Conservation (phyloP, 1,140 invertebrate genomes). For the Tetragonula clypearis region DNA sequence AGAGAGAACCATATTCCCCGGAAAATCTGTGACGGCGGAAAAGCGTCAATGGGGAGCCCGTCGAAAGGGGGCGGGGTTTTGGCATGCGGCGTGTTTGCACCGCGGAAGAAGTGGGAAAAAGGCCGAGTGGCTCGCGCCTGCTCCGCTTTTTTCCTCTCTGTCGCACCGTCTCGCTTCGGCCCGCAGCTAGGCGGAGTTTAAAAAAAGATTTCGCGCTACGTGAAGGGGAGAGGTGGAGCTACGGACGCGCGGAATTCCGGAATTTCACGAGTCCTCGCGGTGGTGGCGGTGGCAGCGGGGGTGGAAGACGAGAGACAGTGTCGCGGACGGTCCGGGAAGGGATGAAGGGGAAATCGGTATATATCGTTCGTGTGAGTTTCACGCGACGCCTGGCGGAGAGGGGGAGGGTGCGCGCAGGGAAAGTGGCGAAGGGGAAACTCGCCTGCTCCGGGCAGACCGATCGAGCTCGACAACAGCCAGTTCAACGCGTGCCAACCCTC, state of each 20-base stretch:
- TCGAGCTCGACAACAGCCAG: constrained; percentile 72
- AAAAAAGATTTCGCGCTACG: constrained; percentile 66
- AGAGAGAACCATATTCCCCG: constrained; percentile 37
- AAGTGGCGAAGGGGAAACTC: constrained; percentile 73
- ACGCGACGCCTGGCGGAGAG: background rate
- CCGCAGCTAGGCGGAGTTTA: constrained; percentile 74
- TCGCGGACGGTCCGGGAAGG: constrained; percentile 26
- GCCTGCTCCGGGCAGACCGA: constrained; percentile 64
- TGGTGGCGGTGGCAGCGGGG: constrained; percentile 36
- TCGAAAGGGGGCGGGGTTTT: constrained; percentile 66
- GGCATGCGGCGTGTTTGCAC: constrained; percentile 47
- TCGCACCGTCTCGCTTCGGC: constrained; percentile 53
- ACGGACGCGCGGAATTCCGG: constrained; percentile 60
- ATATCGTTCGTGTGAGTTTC: constrained; percentile 22
- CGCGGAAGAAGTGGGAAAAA: constrained; percentile 71
- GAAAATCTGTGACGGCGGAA: constrained; percentile 56
- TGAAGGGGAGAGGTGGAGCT: constrained; percentile 54
- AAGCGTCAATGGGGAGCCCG: constrained; percentile 38
- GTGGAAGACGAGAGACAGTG: constrained; percentile 17
- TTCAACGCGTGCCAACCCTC: constrained; percentile 75
- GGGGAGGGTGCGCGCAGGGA: constrained; percentile 50
- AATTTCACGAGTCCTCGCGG: constrained; percentile 48
- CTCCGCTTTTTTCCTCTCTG: constrained; percentile 52
- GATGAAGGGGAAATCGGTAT: constrained; percentile 54
- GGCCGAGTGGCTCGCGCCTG: constrained; percentile 57